Evolutionary conservation across 2,113 vertebrate genomes (phyloP), one percentile per base, ranked within the genome.

Genomic region (Glareola pratincola): DNA sequence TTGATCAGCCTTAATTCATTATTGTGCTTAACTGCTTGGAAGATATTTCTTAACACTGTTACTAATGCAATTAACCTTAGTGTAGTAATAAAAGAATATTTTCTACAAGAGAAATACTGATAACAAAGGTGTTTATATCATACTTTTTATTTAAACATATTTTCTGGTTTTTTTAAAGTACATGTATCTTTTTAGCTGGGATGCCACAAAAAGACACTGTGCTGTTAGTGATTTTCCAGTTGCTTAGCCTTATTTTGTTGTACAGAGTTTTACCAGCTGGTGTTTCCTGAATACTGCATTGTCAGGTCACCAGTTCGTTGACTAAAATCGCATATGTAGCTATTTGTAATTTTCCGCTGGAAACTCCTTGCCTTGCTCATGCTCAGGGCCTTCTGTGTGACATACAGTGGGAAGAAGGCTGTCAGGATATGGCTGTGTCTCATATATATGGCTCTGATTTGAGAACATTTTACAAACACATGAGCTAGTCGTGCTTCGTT

Each of bases 291-390:
- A 68, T 91, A 22, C 64, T 94, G 62, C 69, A 41, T 91, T 37
- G 17, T 90, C 86, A 85, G 92, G 84, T 95, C 96, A 87, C 8
- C 66, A 57, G 86, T 90, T 96, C 76, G 62, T 94, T 95, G 92
- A 95, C 94, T 95, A 91, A 92, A 94, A 79, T 84, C 72, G 92
- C 91, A 92, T 80, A 39, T 94, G 91, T 54, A 94, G 73, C 92
- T 64, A 75, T 85, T 92, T 87, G 85, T 92, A 85, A 95, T 91
- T 79, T 91, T 92, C 71, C 88, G 88, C 84, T 90, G 41, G 81
- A 50, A 66, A 32, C 56, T 91, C 68, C 64, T 87, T 94, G 68
- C 77, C 93, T 43, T 64, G 57, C 80, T 95, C 8, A 4, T 37
- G 66, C 76, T 91, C 62, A 29, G 57, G 56, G 86, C 48, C 34